Conservation (phyloP, 2,797 vertebrate species). For the Epinephelus coioides region DNA sequence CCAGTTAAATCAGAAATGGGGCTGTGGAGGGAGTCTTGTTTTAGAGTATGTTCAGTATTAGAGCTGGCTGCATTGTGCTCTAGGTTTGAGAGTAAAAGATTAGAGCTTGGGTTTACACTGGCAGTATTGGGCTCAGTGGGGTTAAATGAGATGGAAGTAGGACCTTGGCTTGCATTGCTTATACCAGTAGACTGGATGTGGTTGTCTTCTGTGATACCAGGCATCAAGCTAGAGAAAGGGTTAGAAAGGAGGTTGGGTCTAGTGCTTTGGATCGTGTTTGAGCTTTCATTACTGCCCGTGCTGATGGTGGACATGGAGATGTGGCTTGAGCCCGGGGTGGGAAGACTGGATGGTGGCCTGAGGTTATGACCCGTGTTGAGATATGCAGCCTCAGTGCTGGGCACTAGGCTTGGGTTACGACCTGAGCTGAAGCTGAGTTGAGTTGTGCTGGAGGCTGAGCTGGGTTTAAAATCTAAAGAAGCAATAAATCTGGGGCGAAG, state of each 20-base stretch:
- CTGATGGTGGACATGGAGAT: constrained; percentile 13
- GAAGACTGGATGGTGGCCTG: constrained; percentile 28
- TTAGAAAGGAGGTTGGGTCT: background rate
- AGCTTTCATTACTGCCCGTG: constrained; percentile 24
- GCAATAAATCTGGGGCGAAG: constrained; percentile 36
- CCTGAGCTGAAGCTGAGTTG: constrained; percentile 25
- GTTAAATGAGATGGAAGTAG: constrained; percentile 10
- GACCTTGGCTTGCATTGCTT: constrained; percentile 33
- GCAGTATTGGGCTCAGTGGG: constrained; percentile 17
- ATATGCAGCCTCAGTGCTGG: constrained; percentile 29
- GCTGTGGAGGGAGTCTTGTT: constrained; percentile 11
- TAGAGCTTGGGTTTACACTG: constrained; percentile 17
- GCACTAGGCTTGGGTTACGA: constrained; percentile 14
- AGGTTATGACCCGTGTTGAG: constrained; percentile 28
- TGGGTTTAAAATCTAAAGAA: constrained; percentile 37
- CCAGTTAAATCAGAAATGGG: constrained; percentile 8
- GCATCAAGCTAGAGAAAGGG: constrained; percentile 26
- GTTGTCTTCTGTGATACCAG: constrained; percentile 27
- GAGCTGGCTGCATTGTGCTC: constrained; percentile 8
- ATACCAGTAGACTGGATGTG: constrained; percentile 12
- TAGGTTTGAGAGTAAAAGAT: constrained; percentile 8
- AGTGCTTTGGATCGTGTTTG: constrained; percentile 20
- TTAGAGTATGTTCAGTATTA: constrained; percentile 7
- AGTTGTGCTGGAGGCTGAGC: constrained; percentile 24
- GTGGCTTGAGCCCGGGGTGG: constrained; percentile 28